phyloP scores from a whole-genome alignment of 2,113 vertebrate genomes.

The Pyxicephalus adspersus region DNA sequence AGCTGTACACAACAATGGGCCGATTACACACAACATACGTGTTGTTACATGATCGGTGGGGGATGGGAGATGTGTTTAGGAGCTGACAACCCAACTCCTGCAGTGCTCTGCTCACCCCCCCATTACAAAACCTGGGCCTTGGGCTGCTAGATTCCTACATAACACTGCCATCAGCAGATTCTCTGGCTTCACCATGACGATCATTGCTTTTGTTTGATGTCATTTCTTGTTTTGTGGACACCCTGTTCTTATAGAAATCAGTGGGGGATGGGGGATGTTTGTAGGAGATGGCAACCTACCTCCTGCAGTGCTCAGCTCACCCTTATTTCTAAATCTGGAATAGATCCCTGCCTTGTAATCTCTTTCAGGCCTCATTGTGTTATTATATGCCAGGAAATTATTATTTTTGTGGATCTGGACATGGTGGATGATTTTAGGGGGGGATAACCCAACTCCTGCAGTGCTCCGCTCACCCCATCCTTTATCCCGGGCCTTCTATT shows the following conservation, averaged over 20 bases:
- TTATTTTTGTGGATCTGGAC: not conserved
- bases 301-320: not conserved
- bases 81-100: constrained; percentile 24
- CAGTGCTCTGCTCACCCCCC: constrained; percentile 6
- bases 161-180: not conserved
- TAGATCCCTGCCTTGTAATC: no score
- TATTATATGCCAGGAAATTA: no score
- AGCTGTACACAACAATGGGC: constrained; percentile 14
- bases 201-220: no score
- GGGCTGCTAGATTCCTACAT: not conserved
- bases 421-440: not conserved
- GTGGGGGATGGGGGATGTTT: constrained; percentile 21
- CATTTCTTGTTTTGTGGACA: no score
- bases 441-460: constrained; percentile 6
- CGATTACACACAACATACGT: not conserved
- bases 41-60: not conserved
- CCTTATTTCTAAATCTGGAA: not conserved
- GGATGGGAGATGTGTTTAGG: no score
- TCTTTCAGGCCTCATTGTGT: not conserved
- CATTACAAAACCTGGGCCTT: not conserved
- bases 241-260: not conserved
- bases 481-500: no score
- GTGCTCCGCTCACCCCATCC: not conserved
- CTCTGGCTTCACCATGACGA: not conserved
- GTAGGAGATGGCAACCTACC: not conserved